Evolutionary conservation across 2,113 vertebrate genomes (phyloP), one percentile per base, ranked within the genome.

Genomic region (Butorides virescens): DNA sequence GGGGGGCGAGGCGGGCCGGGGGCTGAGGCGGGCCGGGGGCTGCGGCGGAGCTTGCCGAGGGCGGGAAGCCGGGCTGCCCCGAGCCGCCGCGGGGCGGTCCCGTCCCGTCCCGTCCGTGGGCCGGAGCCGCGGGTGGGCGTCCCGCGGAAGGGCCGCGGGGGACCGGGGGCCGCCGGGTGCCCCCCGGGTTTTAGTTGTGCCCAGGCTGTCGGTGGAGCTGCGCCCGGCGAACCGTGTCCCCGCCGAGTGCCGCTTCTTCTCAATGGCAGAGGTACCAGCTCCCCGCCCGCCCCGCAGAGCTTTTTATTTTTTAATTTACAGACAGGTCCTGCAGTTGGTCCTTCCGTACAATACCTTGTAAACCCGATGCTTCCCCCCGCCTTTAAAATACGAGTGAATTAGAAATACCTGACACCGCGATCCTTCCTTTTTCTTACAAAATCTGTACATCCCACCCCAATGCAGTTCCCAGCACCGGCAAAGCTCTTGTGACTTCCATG

Each of bases 251-350:
- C 42, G 42, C 39, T 63, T 8, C 42, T 32, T 21, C 23, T 15
- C 10, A 23, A 18, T 14, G 32, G 15, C 6, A 1, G 4, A 22
- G n/a, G 15, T 16, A 7, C 21, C 1, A 1, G 12, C 15, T 27
- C 7, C 62, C 8, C 2, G 26, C 20, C 72, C 52, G 34, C 16
- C 22, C 36, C 17, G 5, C 75, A 16, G 56, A 3, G 7, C 18
- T 47, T 20, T 47, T 37, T 58, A 11, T 29, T 17, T 47, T 29
- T n/a, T 13, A n/a, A 22, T 78, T 75, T 76, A 32, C 37, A 49
- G 58, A 4, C 26, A 8, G 17, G 29, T 88, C 22, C 63, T 37
- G 39, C 47, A 23, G 13, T 26, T 32, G 34, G 21, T 76, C 15
- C 13, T 73, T 62, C 44, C 13, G 10, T 26, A 7, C 3, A 26